Conservation (phyloP, 2,113 vertebrate species). For the Pycnonotus jocosus region DNA sequence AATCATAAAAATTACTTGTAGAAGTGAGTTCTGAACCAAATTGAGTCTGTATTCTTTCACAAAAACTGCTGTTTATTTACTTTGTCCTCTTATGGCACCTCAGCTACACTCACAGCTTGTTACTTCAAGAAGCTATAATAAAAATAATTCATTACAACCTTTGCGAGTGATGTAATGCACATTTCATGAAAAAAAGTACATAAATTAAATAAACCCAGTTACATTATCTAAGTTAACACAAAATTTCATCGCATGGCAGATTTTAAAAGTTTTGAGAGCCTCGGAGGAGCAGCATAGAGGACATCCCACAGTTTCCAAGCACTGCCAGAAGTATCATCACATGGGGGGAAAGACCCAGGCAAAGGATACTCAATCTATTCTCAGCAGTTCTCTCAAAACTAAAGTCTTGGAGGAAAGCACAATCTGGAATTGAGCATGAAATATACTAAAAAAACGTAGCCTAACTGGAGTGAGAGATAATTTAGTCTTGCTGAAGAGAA, state of each 20-base stretch:
- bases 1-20: not conserved
- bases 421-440: not conserved
- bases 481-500: not conserved
- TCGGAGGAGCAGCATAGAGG: not conserved
- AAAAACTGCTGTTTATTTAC: not conserved
- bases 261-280: not conserved
- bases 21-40: not conserved
- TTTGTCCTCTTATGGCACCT: not conserved
- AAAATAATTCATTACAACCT: constrained; percentile 12
- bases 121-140: not conserved
- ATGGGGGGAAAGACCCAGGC: not conserved
- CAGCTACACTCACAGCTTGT: not conserved
- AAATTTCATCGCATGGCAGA: not conserved
- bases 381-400: not conserved
- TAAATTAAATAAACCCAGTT: not conserved
- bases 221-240: not conserved
- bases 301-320: not conserved
- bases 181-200: not conserved
- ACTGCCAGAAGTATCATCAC: not conserved
- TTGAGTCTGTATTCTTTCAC: not conserved
- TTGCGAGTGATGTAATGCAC: not conserved
- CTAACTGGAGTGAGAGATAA: not conserved
- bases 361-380: not conserved
- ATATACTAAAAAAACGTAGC: not conserved
- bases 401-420: not conserved